A percentile compares a stretch with the other conserved stretches of the same genome.
phyloP scores from a whole-genome alignment of 2,797 vertebrate genomes.

The Xyrichtys novacula region DNA sequence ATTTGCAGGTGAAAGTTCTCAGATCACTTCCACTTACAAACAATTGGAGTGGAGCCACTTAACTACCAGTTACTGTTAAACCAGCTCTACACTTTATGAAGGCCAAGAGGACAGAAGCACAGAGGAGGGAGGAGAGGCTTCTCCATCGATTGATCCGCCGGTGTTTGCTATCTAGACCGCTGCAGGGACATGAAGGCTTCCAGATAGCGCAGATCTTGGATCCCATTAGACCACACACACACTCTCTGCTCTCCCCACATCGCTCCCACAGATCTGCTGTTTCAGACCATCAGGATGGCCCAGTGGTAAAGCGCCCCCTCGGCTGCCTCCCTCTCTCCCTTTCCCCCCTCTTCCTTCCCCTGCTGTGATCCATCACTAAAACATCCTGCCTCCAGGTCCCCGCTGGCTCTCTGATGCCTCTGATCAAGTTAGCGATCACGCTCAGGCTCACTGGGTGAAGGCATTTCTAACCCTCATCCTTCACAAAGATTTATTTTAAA shows the following conservation, averaged over 20 bases:
- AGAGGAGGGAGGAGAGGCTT: neutral
- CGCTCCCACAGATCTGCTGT: slow-evolving; percentile 58
- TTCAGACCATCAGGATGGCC: slow-evolving; percentile 51
- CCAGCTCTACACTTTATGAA: slow-evolving; percentile 25
- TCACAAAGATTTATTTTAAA: slow-evolving; percentile 44
- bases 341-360: slow-evolving; percentile 4
- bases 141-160: slow-evolving; percentile 46
- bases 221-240: slow-evolving; percentile 53
- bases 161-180: slow-evolving; percentile 47
- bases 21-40: neutral
- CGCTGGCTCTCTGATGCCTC: slow-evolving; percentile 42
- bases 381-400: slow-evolving; percentile 43
- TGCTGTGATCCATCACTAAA: slow-evolving; percentile 61
- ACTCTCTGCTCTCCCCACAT: slow-evolving; percentile 40
- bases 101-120: slow-evolving; percentile 44
- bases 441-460: slow-evolving; percentile 25
- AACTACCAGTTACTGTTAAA: slow-evolving; percentile 25
- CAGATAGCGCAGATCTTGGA: slow-evolving; percentile 51
- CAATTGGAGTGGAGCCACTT: slow-evolving; percentile 18
- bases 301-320: slow-evolving; percentile 33
- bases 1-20: no score
- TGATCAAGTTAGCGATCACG: slow-evolving; percentile 53
- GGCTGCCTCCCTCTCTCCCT: slow-evolving; percentile 6
- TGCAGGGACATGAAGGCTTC: slow-evolving; percentile 58
- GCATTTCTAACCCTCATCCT: slow-evolving; percentile 38